Evolutionary conservation across 2,888 invertebrate species (phyloP).

Genomic region (Rhabditophanes sp.): DNA sequence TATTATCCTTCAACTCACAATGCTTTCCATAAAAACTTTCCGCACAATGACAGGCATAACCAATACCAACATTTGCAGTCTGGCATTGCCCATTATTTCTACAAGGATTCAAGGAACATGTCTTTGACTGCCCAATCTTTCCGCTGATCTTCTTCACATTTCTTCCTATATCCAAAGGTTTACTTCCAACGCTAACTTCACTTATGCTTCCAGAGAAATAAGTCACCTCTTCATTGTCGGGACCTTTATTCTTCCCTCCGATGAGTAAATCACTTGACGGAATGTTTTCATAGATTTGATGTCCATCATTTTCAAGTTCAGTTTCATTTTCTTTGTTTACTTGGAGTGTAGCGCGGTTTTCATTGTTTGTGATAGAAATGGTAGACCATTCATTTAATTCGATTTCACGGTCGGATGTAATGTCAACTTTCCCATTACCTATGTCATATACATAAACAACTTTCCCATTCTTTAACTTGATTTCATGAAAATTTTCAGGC

Average conservation of each 20-base stretch:
- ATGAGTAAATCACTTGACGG: too few species aligned
- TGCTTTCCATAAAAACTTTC: slow-evolving; percentile 19
- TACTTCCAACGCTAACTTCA: too few species aligned
- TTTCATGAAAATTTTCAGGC: slow-evolving; percentile 10
- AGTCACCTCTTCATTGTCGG: too few species aligned
- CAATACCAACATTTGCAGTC: slow-evolving; percentile 19
- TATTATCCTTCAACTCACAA: slow-evolving; percentile 18
- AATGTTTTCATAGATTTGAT: too few species aligned
- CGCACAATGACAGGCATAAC: slow-evolving; percentile 24
- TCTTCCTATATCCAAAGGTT: too few species aligned
- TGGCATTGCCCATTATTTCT: slow-evolving; percentile 21
- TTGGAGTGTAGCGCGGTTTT: too few species aligned
- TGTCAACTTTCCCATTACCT: slow-evolving; percentile 17
- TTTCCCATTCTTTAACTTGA: slow-evolving; percentile 18
- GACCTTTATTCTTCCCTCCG: too few species aligned
- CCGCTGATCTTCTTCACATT: too few species aligned
- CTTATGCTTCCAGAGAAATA: too few species aligned
- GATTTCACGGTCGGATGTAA: slow-evolving; percentile 6
- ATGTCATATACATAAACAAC: slow-evolving; percentile 28
- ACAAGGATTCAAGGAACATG: slow-evolving; percentile 13
- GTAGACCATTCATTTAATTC: slow-evolving; percentile 22
- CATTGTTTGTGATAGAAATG: slow-evolving; percentile 17
- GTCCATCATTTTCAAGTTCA: too few species aligned
- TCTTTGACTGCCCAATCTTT: not conserved
- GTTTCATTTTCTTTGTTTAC: too few species aligned